Evolutionary conservation across 2,888 invertebrate genomes (phyloP).

Genomic region (Leptinotarsa haldemani): DNA sequence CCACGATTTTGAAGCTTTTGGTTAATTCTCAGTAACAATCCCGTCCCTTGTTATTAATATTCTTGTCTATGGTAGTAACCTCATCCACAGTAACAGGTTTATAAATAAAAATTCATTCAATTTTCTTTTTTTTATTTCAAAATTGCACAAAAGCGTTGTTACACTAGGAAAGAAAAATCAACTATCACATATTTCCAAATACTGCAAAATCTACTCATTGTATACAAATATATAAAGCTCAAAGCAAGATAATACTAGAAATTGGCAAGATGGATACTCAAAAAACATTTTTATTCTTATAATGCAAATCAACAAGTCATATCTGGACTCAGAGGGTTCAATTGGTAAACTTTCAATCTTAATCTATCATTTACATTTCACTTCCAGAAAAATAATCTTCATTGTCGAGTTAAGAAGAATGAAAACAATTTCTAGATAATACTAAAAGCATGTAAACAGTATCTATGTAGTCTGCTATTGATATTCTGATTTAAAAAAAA

Average conservation of each 20-base stretch:
- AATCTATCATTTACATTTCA: too few species aligned
- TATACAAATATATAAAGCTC: conserved; percentile 32
- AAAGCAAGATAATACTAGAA: conserved; percentile 42
- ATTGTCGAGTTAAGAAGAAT: too few species aligned
- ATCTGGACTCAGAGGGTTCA: conserved; percentile 26
- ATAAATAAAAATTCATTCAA: neutral
- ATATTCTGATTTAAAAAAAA: too few species aligned
- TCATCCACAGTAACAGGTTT: neutral
- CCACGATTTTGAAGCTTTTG: too few species aligned
- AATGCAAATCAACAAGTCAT: conserved; percentile 30
- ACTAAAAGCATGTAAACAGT: too few species aligned
- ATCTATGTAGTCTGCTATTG: too few species aligned
- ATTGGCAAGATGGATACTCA: conserved; percentile 42
- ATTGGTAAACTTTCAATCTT: too few species aligned
- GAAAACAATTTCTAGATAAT: too few species aligned
- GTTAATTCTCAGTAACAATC: too few species aligned
- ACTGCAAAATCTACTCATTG: conserved; percentile 32
- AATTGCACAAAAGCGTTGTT: conserved; percentile 52
- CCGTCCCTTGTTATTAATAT: too few species aligned
- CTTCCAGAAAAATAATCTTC: too few species aligned
- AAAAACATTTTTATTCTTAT: conserved; percentile 23
- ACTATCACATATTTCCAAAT: conserved; percentile 42
- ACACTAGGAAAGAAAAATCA: conserved; percentile 28
- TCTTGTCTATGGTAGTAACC: neutral
- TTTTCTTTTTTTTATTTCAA: conserved; percentile 25